Evolutionary conservation across 2,888 invertebrate genomes (phyloP), one percentile per base, ranked within the genome.

Genomic region (Maniola hyperantus): DNA sequence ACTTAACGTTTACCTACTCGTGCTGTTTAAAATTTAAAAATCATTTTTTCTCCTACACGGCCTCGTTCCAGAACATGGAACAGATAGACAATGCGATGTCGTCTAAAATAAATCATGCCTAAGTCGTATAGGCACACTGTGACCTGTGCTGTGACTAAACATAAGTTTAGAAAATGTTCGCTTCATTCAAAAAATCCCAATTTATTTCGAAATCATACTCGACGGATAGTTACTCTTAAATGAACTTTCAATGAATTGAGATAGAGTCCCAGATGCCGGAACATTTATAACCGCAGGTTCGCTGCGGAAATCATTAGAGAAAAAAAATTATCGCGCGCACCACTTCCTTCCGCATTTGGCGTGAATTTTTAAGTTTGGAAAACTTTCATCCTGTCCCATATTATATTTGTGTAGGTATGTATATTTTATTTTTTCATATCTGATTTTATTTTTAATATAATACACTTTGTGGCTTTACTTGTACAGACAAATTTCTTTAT

Each of bases 281-380:
- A 57, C 18, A 42, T 42, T 57, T 57, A 57, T 13, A 57, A 10
- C 13, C 6, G 18, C 42, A 39, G 57, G 57, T 57, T 42, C 20
- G 55, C 36, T 34, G 11, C 64, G 64, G 64, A 64, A 55, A 55
- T 64, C 55, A 64, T 64, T 64, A 64, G 54, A 54, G 55, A 55
- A 64, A 64, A n/a, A 63, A 63, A 39, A 48, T 55, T 64, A 48
- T 54, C 63, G 54, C 18, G 46, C 54, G 20, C 46, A 54, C 63
- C 44, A 34, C 33, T 15, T 34, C 44, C 26, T 42, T 39, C 62
- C 53, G 36, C 42, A 26, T 53, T 26, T 8, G 53, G 39, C 51
- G n/a, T 53, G 64, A 55, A 64, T 39, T 55, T 18, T 53, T 36
- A 36, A 48, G 34, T 36, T 36, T 13, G 54, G 55, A 64, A 54